Evolutionary conservation across 2,797 vertebrate genomes (phyloP).

Genomic region (Harpagifer antarcticus): DNA sequence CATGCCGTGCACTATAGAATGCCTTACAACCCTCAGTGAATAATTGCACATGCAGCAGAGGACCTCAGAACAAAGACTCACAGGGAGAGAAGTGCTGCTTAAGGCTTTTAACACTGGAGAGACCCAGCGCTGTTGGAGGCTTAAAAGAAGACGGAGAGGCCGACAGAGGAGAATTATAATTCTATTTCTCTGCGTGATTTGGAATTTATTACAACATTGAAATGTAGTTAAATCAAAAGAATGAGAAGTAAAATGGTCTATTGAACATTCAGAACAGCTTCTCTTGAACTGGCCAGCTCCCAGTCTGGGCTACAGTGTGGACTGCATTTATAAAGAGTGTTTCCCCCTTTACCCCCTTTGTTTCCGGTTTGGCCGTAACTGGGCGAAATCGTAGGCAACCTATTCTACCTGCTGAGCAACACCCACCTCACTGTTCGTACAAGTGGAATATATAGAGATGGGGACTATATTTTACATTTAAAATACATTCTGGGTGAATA

Average conservation of each 20-base stretch:
- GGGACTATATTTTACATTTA: neutral
- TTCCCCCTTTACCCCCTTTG: neutral
- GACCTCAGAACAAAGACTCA: constrained; percentile 50
- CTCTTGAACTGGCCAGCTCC: neutral
- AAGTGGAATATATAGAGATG: neutral
- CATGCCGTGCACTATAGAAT: neutral
- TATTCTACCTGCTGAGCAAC: constrained; percentile 1
- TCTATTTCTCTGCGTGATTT: constrained; percentile 17
- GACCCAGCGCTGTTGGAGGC: neutral
- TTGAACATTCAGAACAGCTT: constrained; percentile 12
- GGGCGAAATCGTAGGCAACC: neutral
- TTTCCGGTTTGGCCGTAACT: no score
- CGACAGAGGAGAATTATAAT: constrained; percentile 5
- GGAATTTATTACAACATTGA: constrained; percentile 15
- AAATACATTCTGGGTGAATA: constrained; percentile 1
- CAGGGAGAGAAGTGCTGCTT: constrained; percentile 26
- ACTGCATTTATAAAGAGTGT: constrained; percentile 11
- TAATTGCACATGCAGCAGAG: no score
- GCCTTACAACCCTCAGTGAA: neutral
- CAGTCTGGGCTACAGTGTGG: neutral
- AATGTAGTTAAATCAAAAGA: constrained; percentile 5
- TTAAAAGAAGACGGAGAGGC: constrained; percentile 8
- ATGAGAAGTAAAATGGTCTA: constrained; percentile 11
- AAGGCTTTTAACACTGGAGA: constrained; percentile 29
- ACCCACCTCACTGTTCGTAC: neutral